A percentile compares a stretch with the other conserved stretches of the same genome.
phyloP scores from a whole-genome alignment of 2,113 vertebrate genomes.

The Canis aureus region DNA sequence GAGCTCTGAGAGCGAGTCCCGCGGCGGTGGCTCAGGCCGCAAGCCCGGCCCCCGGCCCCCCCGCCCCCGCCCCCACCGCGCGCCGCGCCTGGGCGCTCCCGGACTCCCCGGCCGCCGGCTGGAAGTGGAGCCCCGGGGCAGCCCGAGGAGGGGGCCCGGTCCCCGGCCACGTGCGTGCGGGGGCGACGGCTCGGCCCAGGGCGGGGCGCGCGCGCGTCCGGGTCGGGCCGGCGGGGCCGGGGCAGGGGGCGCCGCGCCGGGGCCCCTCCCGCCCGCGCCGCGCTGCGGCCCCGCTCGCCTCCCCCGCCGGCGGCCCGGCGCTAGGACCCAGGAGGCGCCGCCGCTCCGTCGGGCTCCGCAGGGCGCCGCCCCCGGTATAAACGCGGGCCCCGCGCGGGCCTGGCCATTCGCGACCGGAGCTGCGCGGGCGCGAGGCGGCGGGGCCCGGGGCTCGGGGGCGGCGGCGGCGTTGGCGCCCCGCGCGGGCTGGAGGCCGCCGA shows the following conservation, averaged over 20 bases:
- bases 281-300: neutral
- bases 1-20: neutral
- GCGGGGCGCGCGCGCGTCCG: neutral
- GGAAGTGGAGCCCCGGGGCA: neutral
- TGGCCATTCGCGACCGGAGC: conserved; percentile 81
- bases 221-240: neutral
- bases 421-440: conserved; percentile 45
- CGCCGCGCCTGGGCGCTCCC: neutral
- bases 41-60: neutral
- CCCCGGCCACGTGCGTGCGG: conserved; percentile 46
- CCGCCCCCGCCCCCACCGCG: neutral
- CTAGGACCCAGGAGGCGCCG: conserved; percentile 78
- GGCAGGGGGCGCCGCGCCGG: conserved; percentile 38
- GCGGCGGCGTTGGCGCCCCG: conserved; percentile 68
- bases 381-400: conserved; percentile 54
- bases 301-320: neutral
- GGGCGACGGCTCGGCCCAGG: neutral
- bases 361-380: conserved; percentile 84
- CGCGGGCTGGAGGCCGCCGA: conserved; percentile 93
- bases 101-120: neutral
- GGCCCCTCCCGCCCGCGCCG: neutral
- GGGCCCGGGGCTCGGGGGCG: neutral
- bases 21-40: neutral
- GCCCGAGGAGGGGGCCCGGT: neutral
- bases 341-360: conserved; percentile 78